Conservation (phyloP, 2,113 vertebrate species). For the Channa argus region DNA sequence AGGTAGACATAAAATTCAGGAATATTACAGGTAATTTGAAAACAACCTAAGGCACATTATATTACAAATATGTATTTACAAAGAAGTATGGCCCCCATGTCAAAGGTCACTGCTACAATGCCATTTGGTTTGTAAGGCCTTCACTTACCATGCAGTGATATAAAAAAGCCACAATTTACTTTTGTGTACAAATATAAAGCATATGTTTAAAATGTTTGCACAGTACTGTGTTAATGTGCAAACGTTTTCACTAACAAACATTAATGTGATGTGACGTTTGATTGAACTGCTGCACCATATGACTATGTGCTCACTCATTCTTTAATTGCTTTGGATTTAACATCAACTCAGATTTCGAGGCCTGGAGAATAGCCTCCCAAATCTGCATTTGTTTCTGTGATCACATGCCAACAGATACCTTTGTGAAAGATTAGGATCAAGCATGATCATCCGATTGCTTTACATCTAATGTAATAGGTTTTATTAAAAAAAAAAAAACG, state of each 20-base stretch:
- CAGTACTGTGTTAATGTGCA: conserved; percentile 36
- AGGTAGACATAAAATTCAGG: conserved; percentile 34
- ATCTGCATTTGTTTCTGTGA: background rate
- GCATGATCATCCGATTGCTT: background rate
- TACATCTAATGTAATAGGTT: background rate
- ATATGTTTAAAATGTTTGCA: conserved; percentile 42
- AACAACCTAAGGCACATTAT: conserved; percentile 54
- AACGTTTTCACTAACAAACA: conserved; percentile 31
- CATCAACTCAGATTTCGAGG: background rate
- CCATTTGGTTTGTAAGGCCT: conserved; percentile 18
- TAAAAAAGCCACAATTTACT: conserved; percentile 61
- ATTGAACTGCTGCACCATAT: conserved; percentile 41
- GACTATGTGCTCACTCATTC: conserved; percentile 9
- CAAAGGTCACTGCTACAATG: conserved; percentile 45
- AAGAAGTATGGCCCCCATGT: conserved; percentile 40
- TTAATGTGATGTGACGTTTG: conserved; percentile 53
- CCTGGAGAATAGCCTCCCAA: background rate
- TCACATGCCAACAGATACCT: background rate
- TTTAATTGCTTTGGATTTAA: conserved; percentile 16
- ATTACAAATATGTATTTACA: conserved; percentile 76
- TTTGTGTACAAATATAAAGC: conserved; percentile 71
- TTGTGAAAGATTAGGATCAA: too few species aligned
- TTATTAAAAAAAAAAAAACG: background rate
- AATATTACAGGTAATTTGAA: conserved; percentile 64
- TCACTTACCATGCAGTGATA: conserved; percentile 36